Evolutionary conservation across 2,113 vertebrate genomes (phyloP).

Genomic region (Coturnix japonica): DNA sequence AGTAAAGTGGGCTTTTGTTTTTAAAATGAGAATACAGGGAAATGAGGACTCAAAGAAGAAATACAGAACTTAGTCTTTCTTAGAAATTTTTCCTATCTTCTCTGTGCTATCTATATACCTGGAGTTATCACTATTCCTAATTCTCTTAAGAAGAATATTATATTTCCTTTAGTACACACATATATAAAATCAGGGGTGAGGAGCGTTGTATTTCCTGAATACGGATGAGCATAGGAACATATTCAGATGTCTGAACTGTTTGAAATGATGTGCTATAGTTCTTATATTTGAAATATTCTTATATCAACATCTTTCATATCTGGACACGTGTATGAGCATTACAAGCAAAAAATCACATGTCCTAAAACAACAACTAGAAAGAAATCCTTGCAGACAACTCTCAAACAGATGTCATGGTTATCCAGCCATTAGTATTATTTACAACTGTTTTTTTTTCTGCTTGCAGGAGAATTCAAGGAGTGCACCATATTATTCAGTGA

Average conservation of each 20-base stretch:
- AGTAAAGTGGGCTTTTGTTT: background rate
- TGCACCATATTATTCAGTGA: slow-evolving; percentile 84
- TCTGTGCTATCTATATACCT: background rate
- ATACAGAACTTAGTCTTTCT: background rate
- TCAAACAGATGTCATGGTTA: background rate
- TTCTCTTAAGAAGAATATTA: background rate
- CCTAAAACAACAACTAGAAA: background rate
- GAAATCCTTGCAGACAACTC: background rate
- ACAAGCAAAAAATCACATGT: background rate
- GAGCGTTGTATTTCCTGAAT: background rate
- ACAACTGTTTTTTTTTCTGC: slow-evolving; percentile 3
- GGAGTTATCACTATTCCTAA: background rate
- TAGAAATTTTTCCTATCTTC: background rate
- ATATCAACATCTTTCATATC: rapidly evolving
- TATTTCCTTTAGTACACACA: background rate
- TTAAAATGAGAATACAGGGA: background rate
- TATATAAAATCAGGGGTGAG: background rate
- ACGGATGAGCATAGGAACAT: background rate
- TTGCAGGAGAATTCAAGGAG: slow-evolving; percentile 81
- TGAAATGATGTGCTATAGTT: background rate
- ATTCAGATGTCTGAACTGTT: background rate
- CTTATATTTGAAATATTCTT: background rate
- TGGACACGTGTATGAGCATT: rapidly evolving
- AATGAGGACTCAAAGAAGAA: background rate
- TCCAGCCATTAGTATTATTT: background rate